A percentile compares a stretch with the other conserved stretches of the same genome.
Evolutionary conservation across 2,888 invertebrate species (phyloP).

Genomic region (Drosophila mercatorum): DNA sequence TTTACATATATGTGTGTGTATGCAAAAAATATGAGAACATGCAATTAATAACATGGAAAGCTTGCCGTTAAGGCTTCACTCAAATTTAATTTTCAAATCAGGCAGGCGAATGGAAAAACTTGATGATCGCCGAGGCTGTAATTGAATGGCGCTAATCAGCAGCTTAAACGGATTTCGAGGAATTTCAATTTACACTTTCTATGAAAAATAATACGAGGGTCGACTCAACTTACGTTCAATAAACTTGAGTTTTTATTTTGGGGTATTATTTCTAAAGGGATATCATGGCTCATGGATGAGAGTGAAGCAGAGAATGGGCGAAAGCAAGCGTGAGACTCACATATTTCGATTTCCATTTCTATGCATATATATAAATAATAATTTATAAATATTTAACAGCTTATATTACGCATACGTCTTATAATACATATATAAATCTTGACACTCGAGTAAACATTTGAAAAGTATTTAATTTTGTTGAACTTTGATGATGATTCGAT

Average conservation of each 20-base stretch:
- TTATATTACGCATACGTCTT: slow-evolving; percentile 5
- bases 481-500: slow-evolving; percentile 11
- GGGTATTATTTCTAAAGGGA: neutral
- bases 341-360: neutral
- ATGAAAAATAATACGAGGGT: neutral
- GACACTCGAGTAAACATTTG: no score
- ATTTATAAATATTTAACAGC: neutral
- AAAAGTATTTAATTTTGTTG: neutral
- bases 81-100: slow-evolving; percentile 51
- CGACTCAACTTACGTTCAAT: neutral
- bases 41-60: slow-evolving; percentile 65
- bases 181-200: neutral
- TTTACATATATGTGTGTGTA: neutral
- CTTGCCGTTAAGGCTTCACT: slow-evolving; percentile 32
- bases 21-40: slow-evolving; percentile 33
- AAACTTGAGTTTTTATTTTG: neutral
- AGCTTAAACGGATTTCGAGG: neutral
- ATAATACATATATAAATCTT: neutral
- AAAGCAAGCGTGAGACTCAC: neutral
- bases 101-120: slow-evolving; percentile 10
- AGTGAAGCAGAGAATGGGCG: neutral
- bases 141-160: neutral
- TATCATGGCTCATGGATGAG: neutral
- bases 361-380: neutral
- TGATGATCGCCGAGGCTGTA: neutral